phyloP scores from a whole-genome alignment of 1,140 invertebrate species.

The Drosophila sturtevanti region DNA sequence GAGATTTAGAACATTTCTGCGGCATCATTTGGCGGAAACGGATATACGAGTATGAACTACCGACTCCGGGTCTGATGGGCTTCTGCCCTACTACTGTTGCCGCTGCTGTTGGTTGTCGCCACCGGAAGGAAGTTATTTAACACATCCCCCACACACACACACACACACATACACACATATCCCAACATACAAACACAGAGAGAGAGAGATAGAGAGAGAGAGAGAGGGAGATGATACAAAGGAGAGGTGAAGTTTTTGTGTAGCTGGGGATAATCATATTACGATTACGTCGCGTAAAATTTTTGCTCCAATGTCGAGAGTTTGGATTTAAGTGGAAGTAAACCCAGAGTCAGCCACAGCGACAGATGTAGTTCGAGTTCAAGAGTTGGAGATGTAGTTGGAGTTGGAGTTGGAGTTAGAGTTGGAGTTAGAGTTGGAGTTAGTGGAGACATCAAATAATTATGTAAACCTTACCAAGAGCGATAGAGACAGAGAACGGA shows the following conservation, averaged over 20 bases:
- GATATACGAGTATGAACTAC: slow-evolving; percentile 51
- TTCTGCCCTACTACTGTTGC: neutral
- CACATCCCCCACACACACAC: slow-evolving; percentile 62
- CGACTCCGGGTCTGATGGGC: slow-evolving; percentile 11
- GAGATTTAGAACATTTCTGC: slow-evolving; percentile 78
- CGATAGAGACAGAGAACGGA: neutral
- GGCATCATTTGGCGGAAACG: slow-evolving; percentile 74
- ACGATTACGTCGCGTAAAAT: slow-evolving; percentile 79
- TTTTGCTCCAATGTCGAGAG: slow-evolving; percentile 62
- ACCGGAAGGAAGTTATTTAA: slow-evolving; percentile 78
- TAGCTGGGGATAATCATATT: slow-evolving; percentile 75
- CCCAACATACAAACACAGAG: slow-evolving; percentile 17
- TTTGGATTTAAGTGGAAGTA: slow-evolving; percentile 49
- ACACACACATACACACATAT: slow-evolving; percentile 2
- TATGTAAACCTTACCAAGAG: slow-evolving; percentile 9
- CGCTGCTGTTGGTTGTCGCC: slow-evolving; percentile 47
- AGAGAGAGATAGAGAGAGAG: neutral
- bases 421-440: neutral
- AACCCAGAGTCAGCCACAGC: slow-evolving; percentile 11
- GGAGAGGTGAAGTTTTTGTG: slow-evolving; percentile 48
- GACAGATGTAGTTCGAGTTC: neutral
- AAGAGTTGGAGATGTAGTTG: slow-evolving; percentile 1
- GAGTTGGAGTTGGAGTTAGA: slow-evolving; percentile 2
- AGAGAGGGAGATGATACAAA: neutral
- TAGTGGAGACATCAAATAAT: slow-evolving; percentile 41